These are phyloP conservation scores for Seriola rivoliana DNA, from an alignment of 2,113 vertebrate genomes.

Conservation along the genomic window DNA sequence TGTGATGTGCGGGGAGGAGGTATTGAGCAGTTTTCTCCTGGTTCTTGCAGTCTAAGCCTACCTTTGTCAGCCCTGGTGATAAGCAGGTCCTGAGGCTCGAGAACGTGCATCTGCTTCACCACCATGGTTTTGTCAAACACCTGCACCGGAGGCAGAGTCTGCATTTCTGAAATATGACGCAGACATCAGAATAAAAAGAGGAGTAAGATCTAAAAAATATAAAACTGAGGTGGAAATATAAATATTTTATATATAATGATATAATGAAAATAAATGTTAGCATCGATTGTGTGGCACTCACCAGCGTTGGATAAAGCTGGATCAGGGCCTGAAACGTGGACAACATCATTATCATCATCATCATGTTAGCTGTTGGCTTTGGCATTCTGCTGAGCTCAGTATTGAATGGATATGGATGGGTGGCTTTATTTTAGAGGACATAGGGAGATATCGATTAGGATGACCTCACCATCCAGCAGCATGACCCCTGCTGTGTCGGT, in stretches of 20 bases:
- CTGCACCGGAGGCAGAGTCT: constrained; percentile 84
- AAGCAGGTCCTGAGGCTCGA: constrained; percentile 95
- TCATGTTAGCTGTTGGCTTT: constrained; percentile 20
- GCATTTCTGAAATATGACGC: constrained; percentile 85
- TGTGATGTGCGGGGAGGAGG: constrained; percentile 17
- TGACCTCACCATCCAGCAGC: constrained; percentile 87
- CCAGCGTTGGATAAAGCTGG: constrained; percentile 68
- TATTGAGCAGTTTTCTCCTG: not conserved
- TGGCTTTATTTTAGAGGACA: constrained; percentile 50
- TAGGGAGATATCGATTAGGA: constrained; percentile 40
- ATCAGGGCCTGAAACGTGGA: constrained; percentile 73
- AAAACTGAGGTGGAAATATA: not conserved
- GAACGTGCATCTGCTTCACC: constrained; percentile 95
- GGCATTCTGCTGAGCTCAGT: constrained; percentile 38
- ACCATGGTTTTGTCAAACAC: constrained; percentile 95
- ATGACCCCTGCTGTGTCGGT: constrained; percentile 94
- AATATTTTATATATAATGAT: too few relatives aligned
- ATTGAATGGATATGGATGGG: constrained; percentile 56
- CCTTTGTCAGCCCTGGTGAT: constrained; percentile 95
- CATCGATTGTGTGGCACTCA: constrained; percentile 53
- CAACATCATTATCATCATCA: constrained; percentile 40
- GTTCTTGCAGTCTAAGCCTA: constrained; percentile 62
- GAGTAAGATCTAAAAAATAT: not conserved
- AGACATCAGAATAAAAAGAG: constrained; percentile 18
- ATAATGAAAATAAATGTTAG: not conserved